These are phyloP conservation scores for Hyles euphorbiae DNA, from an alignment of 1,140 invertebrate species.

Conservation along the genomic window DNA sequence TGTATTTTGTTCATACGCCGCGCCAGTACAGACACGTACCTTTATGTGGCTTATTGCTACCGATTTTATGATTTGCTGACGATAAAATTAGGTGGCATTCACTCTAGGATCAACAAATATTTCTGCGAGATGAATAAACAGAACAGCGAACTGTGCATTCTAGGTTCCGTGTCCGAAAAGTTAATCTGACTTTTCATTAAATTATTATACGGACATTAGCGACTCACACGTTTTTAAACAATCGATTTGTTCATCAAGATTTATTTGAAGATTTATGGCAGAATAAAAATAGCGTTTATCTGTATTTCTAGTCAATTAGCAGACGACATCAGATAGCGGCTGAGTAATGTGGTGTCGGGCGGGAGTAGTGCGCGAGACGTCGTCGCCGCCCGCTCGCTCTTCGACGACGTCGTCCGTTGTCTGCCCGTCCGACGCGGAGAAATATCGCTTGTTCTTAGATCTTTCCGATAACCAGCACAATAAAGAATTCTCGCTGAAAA, in stretches of 20 bases:
- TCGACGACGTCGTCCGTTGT: constrained; percentile 9
- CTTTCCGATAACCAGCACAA: too few relatives aligned
- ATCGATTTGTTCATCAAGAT: too few relatives aligned
- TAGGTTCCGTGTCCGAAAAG: too few relatives aligned
- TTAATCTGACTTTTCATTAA: too few relatives aligned
- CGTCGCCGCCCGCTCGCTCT: constrained; percentile 7
- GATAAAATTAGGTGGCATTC: too few relatives aligned
- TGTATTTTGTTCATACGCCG: constrained; percentile 14
- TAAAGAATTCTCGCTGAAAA: not conserved
- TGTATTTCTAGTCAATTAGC: constrained; percentile 67
- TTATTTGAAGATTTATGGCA: constrained; percentile 29
- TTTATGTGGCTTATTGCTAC: not conserved
- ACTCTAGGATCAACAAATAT: too few relatives aligned
- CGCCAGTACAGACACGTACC: not conserved
- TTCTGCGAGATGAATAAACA: too few relatives aligned
- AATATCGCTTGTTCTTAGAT: constrained; percentile 19
- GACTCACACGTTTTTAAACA: too few relatives aligned
- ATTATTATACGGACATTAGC: too few relatives aligned
- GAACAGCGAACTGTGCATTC: too few relatives aligned
- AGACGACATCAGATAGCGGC: constrained; percentile 54
- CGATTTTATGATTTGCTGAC: not conserved
- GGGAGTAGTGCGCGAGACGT: constrained; percentile 18
- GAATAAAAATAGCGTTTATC: constrained; percentile 58
- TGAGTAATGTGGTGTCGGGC: constrained; percentile 53
- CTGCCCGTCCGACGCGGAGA: constrained; percentile 7